Base-by-base conservation (phyloP, 2,888 invertebrate species). In the Rhaphigaster nebulosa region DNA sequence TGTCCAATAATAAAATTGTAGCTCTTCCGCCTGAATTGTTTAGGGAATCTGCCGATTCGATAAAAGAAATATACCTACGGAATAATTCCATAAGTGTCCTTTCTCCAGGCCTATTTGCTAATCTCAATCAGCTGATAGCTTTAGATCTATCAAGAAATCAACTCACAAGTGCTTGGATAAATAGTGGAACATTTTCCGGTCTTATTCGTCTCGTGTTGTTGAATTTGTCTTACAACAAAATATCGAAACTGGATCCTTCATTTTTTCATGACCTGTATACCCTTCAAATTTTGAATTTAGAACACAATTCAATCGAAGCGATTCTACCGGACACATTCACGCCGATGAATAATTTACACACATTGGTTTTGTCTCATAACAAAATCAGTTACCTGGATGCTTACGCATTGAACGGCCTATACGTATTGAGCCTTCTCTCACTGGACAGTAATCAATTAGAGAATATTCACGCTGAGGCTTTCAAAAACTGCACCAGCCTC, bases 341-440 rank as follows among this genome's bases (percentile, higher is more conserved):
- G 70, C 97, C 98, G 10, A 97, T 98, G 96, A 98, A 97, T 93
- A 98, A 98, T 94, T 95, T 98, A 92, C 98, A 98, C 94, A 98
- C 98, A 26, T 94, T 98, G 92, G 96, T 98, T 91, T 95, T 98
- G 92, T 97, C 97, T 6, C 96, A 96, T 94, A 98, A 98, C 94
- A 96, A 96, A 94, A 96, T 98, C 92, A 96, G 96, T 93, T 96
- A 97, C 93, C 95, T 98, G 92, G 97, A 98, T 93, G 97, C 97
- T 4, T 97, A 97, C 93, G 97, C 98, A 80, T 94, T 98, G 92
- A 98, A 98, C 94, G 98, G 98, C 2, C 95, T 98, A 90, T 97
- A 97, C 93, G 98, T 98, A 60, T 94, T 98, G 91, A 97, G 97
- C 92, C 94, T 98, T 91, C 94, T 98, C 91, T 97, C 97, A 87